These are phyloP conservation scores for Caenorhabditis macrosperma DNA, from an alignment of 2,888 invertebrate genomes.

Conservation along the genomic window DNA sequence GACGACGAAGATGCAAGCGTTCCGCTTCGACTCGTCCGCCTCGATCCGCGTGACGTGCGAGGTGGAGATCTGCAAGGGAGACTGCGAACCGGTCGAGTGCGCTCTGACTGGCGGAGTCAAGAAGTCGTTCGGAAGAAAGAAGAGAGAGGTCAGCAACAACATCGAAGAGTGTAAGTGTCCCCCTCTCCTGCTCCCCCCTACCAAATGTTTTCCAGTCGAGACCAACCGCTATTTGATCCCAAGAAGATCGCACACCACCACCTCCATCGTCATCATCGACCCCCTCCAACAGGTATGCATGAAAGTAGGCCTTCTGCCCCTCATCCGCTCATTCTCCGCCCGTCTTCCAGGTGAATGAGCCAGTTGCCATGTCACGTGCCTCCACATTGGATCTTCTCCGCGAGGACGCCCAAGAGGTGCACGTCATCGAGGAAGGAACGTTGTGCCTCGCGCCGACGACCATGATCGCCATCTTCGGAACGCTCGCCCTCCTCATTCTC, in stretches of 20 bases:
- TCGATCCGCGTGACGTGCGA: slow-evolving; percentile 78
- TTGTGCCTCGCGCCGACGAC: slow-evolving; percentile 74
- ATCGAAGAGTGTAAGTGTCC: slow-evolving; percentile 69
- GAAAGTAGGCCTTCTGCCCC: slow-evolving; percentile 6
- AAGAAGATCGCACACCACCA: slow-evolving; percentile 76
- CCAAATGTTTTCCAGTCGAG: slow-evolving; percentile 74
- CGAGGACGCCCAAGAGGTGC: slow-evolving; percentile 63
- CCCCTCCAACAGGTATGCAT: slow-evolving; percentile 76
- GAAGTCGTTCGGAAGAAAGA: slow-evolving; percentile 79
- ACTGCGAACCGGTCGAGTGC: slow-evolving; percentile 78
- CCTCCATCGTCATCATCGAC: slow-evolving; percentile 78
- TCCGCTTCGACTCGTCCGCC: slow-evolving; percentile 79
- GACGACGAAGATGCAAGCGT: slow-evolving; percentile 74
- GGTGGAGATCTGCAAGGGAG: slow-evolving; percentile 79
- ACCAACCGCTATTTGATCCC: slow-evolving; percentile 79
- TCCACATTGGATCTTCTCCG: slow-evolving; percentile 64
- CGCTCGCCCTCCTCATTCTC: slow-evolving; percentile 72
- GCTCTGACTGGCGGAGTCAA: slow-evolving; percentile 73
- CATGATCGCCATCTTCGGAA: slow-evolving; percentile 73
- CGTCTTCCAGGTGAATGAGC: slow-evolving; percentile 71
- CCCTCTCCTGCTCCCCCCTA: background rate
- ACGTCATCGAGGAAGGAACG: slow-evolving; percentile 35
- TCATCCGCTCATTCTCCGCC: background rate
- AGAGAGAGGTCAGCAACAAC: slow-evolving; percentile 72
- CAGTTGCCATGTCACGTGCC: slow-evolving; percentile 68